Percentiles rank a stretch among this genome's conserved stretches.
phyloP scores from a whole-genome alignment of 2,888 invertebrate genomes.

The Anticlea derivata region DNA sequence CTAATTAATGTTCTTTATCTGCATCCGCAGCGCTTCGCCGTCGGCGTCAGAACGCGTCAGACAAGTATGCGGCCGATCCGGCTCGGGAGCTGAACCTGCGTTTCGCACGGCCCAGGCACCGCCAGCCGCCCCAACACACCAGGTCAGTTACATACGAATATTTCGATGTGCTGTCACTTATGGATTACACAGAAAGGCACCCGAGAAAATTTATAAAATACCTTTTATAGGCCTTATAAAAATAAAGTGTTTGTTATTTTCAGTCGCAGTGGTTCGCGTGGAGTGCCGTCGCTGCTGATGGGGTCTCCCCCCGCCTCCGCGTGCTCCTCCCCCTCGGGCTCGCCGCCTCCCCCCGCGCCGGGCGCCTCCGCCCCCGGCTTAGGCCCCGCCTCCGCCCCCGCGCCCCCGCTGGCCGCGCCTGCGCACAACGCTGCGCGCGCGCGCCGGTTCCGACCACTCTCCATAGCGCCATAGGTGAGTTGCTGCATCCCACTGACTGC shows the following conservation, averaged over 20 bases:
- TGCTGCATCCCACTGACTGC: not conserved
- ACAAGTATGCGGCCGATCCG: constrained; percentile 94
- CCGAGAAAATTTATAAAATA: too few species aligned
- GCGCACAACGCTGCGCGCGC: constrained; percentile 72
- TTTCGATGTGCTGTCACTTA: too few species aligned
- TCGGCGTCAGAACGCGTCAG: constrained; percentile 88
- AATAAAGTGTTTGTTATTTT: not conserved
- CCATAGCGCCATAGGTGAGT: constrained; percentile 64
- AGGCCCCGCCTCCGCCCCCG: constrained; percentile 43
- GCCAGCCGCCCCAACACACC: constrained; percentile 66
- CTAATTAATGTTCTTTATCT: too few species aligned
- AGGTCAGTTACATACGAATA: constrained; percentile 42
- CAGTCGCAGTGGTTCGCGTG: constrained; percentile 64
- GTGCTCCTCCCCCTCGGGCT: constrained; percentile 54
- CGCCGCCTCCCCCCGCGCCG: constrained; percentile 38
- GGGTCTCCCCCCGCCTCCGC: constrained; percentile 56
- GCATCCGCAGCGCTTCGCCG: constrained; percentile 87
- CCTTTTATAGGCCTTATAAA: too few species aligned
- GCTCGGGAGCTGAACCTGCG: constrained; percentile 90
- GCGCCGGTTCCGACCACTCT: constrained; percentile 71
- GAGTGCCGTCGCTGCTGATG: constrained; percentile 74
- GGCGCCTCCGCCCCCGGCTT: constrained; percentile 36
- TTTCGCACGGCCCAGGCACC: constrained; percentile 88
- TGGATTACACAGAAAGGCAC: too few species aligned
- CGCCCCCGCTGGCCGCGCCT: constrained; percentile 39